Evolutionary conservation across 2,113 vertebrate genomes (phyloP), one percentile per base, ranked within the genome.

Genomic region (Hepsetus odoe): DNA sequence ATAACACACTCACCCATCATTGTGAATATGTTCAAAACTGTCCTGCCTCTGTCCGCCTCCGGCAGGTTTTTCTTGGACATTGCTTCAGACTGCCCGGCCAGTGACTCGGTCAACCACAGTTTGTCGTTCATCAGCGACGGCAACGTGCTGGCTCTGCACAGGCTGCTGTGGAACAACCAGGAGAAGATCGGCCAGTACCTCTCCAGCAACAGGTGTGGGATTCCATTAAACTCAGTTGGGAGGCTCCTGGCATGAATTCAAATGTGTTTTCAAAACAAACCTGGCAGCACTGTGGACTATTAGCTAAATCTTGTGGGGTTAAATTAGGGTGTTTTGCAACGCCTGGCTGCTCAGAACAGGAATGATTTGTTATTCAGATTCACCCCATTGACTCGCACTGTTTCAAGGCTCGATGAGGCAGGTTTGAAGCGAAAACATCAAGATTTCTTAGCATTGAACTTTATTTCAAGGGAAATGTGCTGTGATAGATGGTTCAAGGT

Each of bases 171-270:
- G 98, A 99, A 99, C 92, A 98, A 99, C 79, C 97, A 99, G 87
- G 97, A 99, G 90, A 95, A 97, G 51, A 99, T 99, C 5, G 97
- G 98, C 82, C 98, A 99, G 89, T 99, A 99, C 90, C 95, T 99
- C 30, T 99, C 97, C 82, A 98, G 96, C 88, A 99, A 99, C 92
- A 94, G 97, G 97, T 98, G 58, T 55, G 76, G 0, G 16, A 13
- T 7, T 10, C 24, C 0, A 1, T 3, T 14, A 6, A 5, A 4
- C 10, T 20, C 13, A 13, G 22, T 11, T 10, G 18, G 1, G 13
- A 42, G 7, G 18, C n/a, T 22, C 6, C n/a, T 55, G 10, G 38
- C 53, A 44, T 53, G n/a, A 64, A 75, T 62, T 38, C 9, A 62
- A 32, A 62, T 35, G 32, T 64, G 61, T 10, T n/a, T n/a, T 3